These are phyloP conservation scores for Pagrus major DNA, from an alignment of 2,113 vertebrate species.

Conservation along the genomic window DNA sequence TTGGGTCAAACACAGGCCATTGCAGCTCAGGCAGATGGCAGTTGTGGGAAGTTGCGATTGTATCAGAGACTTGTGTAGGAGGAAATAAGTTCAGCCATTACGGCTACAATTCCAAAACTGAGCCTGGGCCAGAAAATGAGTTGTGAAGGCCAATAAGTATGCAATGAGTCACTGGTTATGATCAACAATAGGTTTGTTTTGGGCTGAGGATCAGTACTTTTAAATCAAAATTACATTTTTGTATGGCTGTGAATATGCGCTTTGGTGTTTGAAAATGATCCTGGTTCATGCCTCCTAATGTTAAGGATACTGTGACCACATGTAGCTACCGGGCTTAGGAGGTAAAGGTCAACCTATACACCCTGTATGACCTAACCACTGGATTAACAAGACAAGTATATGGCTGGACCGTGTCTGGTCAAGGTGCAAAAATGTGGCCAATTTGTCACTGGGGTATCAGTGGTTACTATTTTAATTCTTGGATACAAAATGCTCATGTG, in stretches of 20 bases:
- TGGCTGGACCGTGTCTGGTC: too few species aligned
- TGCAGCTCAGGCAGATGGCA: constrained; percentile 10
- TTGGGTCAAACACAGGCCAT: constrained; percentile 4
- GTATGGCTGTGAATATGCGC: neutral
- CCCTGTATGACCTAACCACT: too few species aligned
- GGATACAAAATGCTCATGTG: too few species aligned
- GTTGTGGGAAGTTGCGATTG: constrained; percentile 27
- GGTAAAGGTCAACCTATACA: too few species aligned
- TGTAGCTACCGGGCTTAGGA: too few species aligned
- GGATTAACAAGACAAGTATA: too few species aligned
- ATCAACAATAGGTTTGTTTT: constrained; percentile 17
- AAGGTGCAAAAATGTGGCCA: too few species aligned
- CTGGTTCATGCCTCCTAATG: neutral
- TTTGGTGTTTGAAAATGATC: neutral
- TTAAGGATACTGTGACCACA: neutral
- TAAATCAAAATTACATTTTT: neutral
- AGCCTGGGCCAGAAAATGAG: neutral
- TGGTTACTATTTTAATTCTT: too few species aligned
- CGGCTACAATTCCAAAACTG: neutral
- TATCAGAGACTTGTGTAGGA: constrained; percentile 20
- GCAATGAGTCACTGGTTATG: neutral
- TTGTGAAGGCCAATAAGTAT: neutral
- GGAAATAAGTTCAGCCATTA: constrained; percentile 8
- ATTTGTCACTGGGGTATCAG: too few species aligned
- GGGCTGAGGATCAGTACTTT: neutral